phyloP scores from a whole-genome alignment of 2,888 invertebrate species.

The Protodeltote pygarga region DNA sequence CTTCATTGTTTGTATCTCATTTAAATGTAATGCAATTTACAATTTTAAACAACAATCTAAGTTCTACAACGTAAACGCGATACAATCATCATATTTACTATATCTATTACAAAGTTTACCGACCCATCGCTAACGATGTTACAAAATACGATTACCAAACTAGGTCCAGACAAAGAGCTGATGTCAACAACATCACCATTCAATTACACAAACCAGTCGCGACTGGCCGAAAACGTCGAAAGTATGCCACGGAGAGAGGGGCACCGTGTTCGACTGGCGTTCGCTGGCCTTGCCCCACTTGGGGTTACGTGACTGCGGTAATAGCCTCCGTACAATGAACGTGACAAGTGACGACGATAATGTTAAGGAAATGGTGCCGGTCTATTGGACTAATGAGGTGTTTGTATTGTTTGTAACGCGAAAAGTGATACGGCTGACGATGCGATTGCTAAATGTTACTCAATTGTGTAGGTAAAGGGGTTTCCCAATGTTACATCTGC shows the following conservation, averaged over 20 bases:
- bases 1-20: no score
- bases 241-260: slow-evolving; percentile 73
- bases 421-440: no score
- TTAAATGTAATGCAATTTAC: no score
- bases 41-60: no score
- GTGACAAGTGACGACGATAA: slow-evolving; percentile 31
- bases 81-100: no score
- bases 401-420: background rate
- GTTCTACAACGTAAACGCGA: no score
- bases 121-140: slow-evolving; percentile 45
- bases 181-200: slow-evolving; percentile 54
- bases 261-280: slow-evolving; percentile 59
- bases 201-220: slow-evolving; percentile 59
- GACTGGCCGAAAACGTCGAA: slow-evolving; percentile 62
- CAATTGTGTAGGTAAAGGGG: slow-evolving; percentile 4
- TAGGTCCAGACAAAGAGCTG: slow-evolving; percentile 49
- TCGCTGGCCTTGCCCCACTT: slow-evolving; percentile 72
- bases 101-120: no score
- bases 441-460: slow-evolving; percentile 6
- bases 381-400: background rate
- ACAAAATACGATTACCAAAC: slow-evolving; percentile 48
- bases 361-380: background rate
- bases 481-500: slow-evolving; percentile 3
- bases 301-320: slow-evolving; percentile 49
- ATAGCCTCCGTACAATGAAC: slow-evolving; percentile 38